A percentile compares a stretch with the other conserved stretches of the same genome.
These are phyloP conservation scores for Pomatostomus ruficeps DNA, from an alignment of 2,113 vertebrate genomes.

Conservation along the genomic window DNA sequence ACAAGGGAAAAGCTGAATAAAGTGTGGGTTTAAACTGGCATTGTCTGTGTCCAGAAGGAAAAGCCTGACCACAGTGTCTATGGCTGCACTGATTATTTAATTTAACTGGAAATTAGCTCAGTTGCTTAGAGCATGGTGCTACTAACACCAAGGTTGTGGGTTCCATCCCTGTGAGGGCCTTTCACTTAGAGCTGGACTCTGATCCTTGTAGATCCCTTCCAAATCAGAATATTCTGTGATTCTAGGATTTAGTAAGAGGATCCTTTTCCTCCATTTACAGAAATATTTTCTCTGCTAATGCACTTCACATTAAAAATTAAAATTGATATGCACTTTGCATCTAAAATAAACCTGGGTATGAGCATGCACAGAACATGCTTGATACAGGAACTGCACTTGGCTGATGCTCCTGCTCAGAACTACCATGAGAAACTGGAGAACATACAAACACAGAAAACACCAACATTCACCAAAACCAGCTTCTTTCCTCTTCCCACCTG, in stretches of 20 bases:
- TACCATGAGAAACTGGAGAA: not conserved
- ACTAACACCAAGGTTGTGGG: accelerated
- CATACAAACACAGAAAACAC: not conserved
- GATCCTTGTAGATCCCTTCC: not conserved
- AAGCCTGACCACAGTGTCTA: not conserved
- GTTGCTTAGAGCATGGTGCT: not conserved
- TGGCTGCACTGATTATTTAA: not conserved
- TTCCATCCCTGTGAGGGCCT: not conserved
- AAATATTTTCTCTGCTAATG: not conserved
- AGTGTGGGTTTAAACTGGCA: not conserved
- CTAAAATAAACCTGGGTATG: not conserved
- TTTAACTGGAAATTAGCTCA: not conserved
- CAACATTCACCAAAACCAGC: not conserved
- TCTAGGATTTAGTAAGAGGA: not conserved
- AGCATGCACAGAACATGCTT: accelerated
- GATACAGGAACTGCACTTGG: not conserved
- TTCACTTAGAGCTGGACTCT: not conserved
- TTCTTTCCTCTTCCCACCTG: not conserved
- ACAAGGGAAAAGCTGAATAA: not conserved
- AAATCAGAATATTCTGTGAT: not conserved
- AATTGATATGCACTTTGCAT: not conserved
- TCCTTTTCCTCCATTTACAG: not conserved
- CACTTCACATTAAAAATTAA: not conserved
- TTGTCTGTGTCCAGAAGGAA: not conserved
- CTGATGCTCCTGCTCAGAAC: not conserved